A percentile compares a stretch with the other conserved stretches of the same genome.
These are phyloP conservation scores for Sinella curviseta DNA, from an alignment of 1,140 invertebrate species.

Conservation along the genomic window DNA sequence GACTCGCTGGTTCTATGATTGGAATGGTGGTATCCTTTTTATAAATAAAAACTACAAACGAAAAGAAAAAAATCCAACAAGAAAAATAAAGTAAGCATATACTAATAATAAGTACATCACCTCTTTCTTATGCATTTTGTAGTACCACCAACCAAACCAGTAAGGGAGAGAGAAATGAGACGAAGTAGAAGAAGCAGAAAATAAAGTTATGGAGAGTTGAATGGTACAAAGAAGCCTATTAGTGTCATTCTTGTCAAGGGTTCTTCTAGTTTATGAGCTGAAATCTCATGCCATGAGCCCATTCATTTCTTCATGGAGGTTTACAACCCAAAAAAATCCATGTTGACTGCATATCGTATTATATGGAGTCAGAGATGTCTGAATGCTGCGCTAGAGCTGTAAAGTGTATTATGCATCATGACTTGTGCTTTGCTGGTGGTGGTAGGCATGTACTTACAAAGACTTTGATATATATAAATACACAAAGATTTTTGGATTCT, in stretches of 20 bases:
- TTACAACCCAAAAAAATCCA: slow-evolving; percentile 8
- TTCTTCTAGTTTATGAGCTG: slow-evolving; percentile 26
- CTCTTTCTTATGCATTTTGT: too few relatives aligned
- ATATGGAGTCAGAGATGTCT: background rate
- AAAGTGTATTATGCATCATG: too few relatives aligned
- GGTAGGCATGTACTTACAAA: too few relatives aligned
- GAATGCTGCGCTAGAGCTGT: too few relatives aligned
- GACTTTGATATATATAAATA: background rate
- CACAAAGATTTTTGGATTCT: background rate
- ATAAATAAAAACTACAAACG: too few relatives aligned
- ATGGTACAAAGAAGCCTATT: slow-evolving; percentile 24
- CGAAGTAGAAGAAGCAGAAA: slow-evolving; percentile 23
- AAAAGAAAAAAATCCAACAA: too few relatives aligned
- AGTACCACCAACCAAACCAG: background rate
- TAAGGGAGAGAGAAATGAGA: slow-evolving; percentile 10
- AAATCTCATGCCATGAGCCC: slow-evolving; percentile 26
- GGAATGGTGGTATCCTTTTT: too few relatives aligned
- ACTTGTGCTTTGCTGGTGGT: too few relatives aligned
- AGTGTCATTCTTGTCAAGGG: slow-evolving; percentile 26
- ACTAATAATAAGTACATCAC: background rate
- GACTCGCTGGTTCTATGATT: too few relatives aligned
- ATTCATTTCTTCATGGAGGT: slow-evolving; percentile 23
- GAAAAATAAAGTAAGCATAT: background rate
- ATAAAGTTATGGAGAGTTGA: slow-evolving; percentile 26
- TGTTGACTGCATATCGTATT: background rate